Base-by-base conservation (phyloP, 2,888 invertebrate species). In the Melieria omissa region DNA sequence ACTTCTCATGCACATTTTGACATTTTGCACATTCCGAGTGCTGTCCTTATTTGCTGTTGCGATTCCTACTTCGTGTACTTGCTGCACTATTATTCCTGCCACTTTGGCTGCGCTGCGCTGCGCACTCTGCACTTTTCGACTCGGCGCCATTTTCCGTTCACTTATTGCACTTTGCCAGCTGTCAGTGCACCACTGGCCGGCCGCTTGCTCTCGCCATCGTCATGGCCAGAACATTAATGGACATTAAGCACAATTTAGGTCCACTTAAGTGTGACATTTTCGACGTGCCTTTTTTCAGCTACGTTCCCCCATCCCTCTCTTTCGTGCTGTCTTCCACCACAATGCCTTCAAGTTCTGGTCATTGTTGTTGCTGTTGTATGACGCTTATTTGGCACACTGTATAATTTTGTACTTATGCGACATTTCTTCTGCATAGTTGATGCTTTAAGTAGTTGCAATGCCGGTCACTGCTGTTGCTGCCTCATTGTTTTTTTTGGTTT, bases 201-300 rank as follows among this genome's bases (percentile, higher is more conserved):
- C 60, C 67, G 60, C 67, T 67, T 67, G 45, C 7, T 29, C 49
- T 60, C 47, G 44, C 16, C 44, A 67, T n/a, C 42, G 52, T 67
- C 67, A 67, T 29, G 52, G 52, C 42, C 67, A 67, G 60, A 49
- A 67, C 67, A 60, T 61, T 67, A 67, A 67, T 61, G 61, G 49
- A 60, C 60, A 67, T 67, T 67, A 67, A 67, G 60, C 67, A 67
- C 67, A 67, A 67, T 67, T 67, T 67, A 67, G 67, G 67, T 67
- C 60, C 67, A 67, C 60, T 67, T 67, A 67, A 67, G 52, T 67
- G 60, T 67, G 67, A 67, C 60, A 67, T 67, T 67, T 61, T 42
- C 49, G 42, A 16, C 60, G 8, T 58, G 67, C 29, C 2, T 2
- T 29, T 29, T 29, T 61, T 67, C 46, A 61, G 41, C 67, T 67